Evolutionary conservation across 2,113 vertebrate genomes (phyloP).

Genomic region (Microtus pennsylvanicus): DNA sequence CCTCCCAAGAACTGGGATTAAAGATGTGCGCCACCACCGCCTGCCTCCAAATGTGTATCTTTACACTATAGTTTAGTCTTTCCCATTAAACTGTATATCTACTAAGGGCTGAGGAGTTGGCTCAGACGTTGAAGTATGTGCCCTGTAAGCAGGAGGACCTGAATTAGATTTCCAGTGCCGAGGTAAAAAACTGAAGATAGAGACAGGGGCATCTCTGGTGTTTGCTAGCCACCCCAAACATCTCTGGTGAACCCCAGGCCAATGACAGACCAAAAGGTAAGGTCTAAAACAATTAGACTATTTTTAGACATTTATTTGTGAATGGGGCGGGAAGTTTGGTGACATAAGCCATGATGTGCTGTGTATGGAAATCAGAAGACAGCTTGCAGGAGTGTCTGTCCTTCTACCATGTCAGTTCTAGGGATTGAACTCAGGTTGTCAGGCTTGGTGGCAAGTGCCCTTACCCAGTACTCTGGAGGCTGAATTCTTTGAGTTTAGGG

Average conservation of each 20-base stretch:
- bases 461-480: neutral
- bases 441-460: neutral
- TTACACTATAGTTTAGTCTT: neutral
- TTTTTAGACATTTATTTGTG: neutral
- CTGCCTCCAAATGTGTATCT: neutral
- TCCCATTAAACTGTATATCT: neutral
- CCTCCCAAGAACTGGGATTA: no score
- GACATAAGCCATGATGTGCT: neutral
- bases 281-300: neutral
- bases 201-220: neutral
- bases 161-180: neutral
- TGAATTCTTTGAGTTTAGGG: neutral
- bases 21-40: accelerated
- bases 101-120: neutral
- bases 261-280: neutral
- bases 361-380: neutral
- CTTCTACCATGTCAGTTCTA: no score
- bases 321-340: accelerated
- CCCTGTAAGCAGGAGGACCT: neutral
- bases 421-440: neutral
- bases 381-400: neutral
- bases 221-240: neutral
- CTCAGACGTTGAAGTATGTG: neutral
- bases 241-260: neutral
- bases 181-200: neutral